Evolutionary conservation across 1,140 invertebrate genomes (phyloP).

Genomic region (Hydropsyche tenuis): DNA sequence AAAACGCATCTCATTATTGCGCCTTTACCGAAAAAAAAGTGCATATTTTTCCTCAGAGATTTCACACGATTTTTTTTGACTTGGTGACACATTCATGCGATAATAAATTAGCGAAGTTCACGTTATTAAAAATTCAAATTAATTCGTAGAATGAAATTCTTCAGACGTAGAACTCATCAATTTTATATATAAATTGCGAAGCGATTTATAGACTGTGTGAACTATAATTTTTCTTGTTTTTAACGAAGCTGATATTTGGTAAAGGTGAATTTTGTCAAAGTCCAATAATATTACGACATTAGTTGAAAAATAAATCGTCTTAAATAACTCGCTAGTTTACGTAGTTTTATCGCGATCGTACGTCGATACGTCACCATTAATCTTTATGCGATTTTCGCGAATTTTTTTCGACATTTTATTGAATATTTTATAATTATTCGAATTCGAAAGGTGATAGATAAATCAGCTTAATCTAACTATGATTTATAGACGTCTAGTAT

Average conservation of each 20-base stretch:
- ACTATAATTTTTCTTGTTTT: background rate
- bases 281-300: background rate
- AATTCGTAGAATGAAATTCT: conserved; percentile 7
- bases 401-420: too few relatives aligned
- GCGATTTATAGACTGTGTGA: conserved; percentile 1
- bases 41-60: background rate
- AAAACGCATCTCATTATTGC: conserved; percentile 30
- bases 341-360: background rate
- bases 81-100: too few relatives aligned
- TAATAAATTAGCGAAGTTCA: too few relatives aligned
- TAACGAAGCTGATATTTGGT: background rate
- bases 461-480: conserved; percentile 8
- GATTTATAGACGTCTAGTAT: too few relatives aligned
- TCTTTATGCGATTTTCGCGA: background rate
- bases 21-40: background rate
- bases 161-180: background rate
- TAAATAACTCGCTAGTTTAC: background rate
- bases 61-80: too few relatives aligned
- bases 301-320: background rate
- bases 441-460: background rate
- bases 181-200: conserved; percentile 6
- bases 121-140: background rate
- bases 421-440: too few relatives aligned
- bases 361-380: background rate
- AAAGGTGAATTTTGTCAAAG: background rate